Percentiles rank a stretch among this genome's conserved stretches.
phyloP scores from a whole-genome alignment of 1,140 invertebrate species.

The Caenorhabditis inopinata region DNA sequence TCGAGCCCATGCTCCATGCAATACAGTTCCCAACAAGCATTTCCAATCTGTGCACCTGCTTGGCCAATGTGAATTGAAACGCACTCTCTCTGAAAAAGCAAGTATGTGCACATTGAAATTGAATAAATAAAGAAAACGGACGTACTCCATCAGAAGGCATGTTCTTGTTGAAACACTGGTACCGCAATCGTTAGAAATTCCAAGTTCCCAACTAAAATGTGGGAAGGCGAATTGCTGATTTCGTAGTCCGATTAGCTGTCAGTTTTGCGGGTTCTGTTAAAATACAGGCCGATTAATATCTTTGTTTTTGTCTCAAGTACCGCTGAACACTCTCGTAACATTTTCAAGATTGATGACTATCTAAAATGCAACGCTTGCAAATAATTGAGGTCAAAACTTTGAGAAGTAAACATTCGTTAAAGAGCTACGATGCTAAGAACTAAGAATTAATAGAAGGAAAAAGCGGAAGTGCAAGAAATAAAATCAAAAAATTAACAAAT shows the following conservation, averaged over 20 bases:
- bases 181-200: neutral
- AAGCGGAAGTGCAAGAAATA: no score
- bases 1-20: constrained; percentile 68
- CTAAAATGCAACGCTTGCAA: neutral
- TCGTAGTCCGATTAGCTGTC: neutral
- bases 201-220: neutral
- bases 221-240: neutral
- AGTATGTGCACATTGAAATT: neutral
- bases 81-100: constrained; percentile 11
- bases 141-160: constrained; percentile 10
- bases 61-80: constrained; percentile 67
- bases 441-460: neutral
- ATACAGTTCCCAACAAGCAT: constrained; percentile 72
- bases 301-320: neutral
- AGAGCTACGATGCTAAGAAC: no score
- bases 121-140: neutral
- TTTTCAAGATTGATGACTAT: constrained; percentile 20
- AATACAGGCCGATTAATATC: neutral
- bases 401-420: neutral
- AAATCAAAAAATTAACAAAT: no score
- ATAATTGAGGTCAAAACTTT: neutral
- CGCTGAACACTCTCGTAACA: neutral
- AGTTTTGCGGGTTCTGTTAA: constrained; percentile 21
- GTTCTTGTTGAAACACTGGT: neutral
- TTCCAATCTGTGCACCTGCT: constrained; percentile 71